phyloP scores from a whole-genome alignment of 2,888 invertebrate genomes.

The Neuroscelio doddi region DNA sequence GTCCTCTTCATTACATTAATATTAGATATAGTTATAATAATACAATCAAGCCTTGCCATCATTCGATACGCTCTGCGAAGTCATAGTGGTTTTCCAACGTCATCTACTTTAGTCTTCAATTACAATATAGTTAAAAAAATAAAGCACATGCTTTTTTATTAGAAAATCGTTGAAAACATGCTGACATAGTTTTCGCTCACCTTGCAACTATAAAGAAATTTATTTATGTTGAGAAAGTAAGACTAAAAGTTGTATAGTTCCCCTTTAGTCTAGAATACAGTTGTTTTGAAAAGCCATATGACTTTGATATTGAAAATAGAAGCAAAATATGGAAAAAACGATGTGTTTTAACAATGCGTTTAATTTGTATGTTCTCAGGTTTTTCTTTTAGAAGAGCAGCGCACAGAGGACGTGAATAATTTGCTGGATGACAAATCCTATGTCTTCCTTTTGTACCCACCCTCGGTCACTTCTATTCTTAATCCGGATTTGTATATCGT shows the following conservation, averaged over 20 bases:
- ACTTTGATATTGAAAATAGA: constrained; percentile 13
- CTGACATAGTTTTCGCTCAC: too few relatives aligned
- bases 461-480: constrained; percentile 80
- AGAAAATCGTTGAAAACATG: too few relatives aligned
- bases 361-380: constrained; percentile 70
- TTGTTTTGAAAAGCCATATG: constrained; percentile 31
- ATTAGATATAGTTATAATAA: not conserved
- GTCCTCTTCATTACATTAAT: constrained; percentile 12
- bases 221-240: too few relatives aligned
- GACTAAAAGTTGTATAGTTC: too few relatives aligned
- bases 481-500: constrained; percentile 86
- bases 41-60: too few relatives aligned
- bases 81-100: constrained; percentile 8
- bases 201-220: too few relatives aligned
- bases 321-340: not conserved
- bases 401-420: constrained; percentile 62
- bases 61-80: not conserved
- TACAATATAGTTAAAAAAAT: too few relatives aligned
- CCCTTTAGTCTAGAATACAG: too few relatives aligned
- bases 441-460: constrained; percentile 88
- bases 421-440: constrained; percentile 85
- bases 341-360: not conserved
- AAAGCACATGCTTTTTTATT: too few relatives aligned
- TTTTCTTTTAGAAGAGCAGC: constrained; percentile 77
- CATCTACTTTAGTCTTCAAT: not conserved